Conservation (phyloP, 2,888 invertebrate species). For the Cephus pygmeus region DNA sequence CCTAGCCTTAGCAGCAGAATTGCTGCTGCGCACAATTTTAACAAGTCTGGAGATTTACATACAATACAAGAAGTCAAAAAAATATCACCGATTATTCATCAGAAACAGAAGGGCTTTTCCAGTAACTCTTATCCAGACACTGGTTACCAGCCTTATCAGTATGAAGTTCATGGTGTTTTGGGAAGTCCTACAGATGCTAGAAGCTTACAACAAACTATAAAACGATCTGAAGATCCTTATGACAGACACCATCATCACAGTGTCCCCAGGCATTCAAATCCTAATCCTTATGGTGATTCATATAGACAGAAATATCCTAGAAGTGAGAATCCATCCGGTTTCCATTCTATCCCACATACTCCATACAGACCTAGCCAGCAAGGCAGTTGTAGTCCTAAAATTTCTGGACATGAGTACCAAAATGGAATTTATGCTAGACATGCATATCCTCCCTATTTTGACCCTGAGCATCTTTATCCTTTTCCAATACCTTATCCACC, state of each 20-base stretch:
- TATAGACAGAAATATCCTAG: not conserved
- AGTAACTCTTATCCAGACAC: not conserved
- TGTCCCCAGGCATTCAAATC: not conserved
- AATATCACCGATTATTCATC: not conserved
- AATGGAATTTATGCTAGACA: slow-evolving; percentile 8
- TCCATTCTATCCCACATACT: not conserved
- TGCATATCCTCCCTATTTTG: slow-evolving; percentile 12
- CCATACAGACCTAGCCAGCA: not conserved
- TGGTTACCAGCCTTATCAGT: not conserved
- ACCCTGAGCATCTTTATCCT: slow-evolving; percentile 15
- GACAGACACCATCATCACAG: not conserved
- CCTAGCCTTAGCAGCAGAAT: slow-evolving; percentile 8
- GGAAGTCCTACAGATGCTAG: not conserved
- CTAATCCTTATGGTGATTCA: not conserved
- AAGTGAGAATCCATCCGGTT: not conserved
- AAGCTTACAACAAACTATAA: not conserved
- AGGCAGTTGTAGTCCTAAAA: not conserved
- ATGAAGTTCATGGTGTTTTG: not conserved
- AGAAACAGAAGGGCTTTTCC: not conserved
- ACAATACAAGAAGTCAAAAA: not conserved
- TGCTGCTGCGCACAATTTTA: not conserved
- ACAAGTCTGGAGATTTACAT: not conserved
- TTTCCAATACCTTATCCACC: slow-evolving; percentile 15
- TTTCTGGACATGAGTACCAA: not conserved
- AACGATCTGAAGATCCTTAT: not conserved